Evolutionary conservation across 2,113 vertebrate genomes (phyloP).

Genomic region (Phylloscopus trochiloides): DNA sequence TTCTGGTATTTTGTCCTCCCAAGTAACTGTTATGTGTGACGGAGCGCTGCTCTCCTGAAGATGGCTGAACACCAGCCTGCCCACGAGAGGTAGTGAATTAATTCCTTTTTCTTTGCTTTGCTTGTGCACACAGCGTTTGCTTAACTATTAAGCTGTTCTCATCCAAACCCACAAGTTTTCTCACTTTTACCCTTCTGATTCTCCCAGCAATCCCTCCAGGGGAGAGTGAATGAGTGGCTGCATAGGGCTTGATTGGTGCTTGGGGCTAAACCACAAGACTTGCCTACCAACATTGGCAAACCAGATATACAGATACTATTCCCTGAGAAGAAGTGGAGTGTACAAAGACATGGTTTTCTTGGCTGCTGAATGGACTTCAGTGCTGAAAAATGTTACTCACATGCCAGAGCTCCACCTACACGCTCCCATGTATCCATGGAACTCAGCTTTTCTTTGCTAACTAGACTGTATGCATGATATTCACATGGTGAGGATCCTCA

Average conservation of each 20-base stretch:
- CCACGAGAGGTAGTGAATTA: background rate
- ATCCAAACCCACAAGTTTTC: background rate
- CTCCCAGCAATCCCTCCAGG: background rate
- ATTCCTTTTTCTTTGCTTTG: background rate
- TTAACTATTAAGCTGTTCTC: background rate
- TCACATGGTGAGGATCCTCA: slow-evolving; percentile 62
- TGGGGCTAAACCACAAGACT: background rate
- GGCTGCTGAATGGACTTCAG: background rate
- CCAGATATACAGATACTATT: slow-evolving; percentile 8
- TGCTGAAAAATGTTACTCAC: background rate
- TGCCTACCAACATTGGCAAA: background rate
- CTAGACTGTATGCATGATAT: slow-evolving; percentile 49
- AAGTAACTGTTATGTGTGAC: background rate
- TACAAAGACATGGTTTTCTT: background rate
- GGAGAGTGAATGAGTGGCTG: background rate
- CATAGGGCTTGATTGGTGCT: background rate
- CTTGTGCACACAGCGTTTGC: accelerated
- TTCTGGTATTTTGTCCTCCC: background rate
- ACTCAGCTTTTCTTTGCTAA: slow-evolving; percentile 64
- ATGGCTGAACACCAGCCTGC: background rate
- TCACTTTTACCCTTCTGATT: background rate
- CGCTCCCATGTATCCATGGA: background rate
- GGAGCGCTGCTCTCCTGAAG: background rate
- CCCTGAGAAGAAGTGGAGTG: background rate
- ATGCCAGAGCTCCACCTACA: slow-evolving; percentile 1